phyloP scores from a whole-genome alignment of 2,113 vertebrate species.

The Typhlomys cinereus region DNA sequence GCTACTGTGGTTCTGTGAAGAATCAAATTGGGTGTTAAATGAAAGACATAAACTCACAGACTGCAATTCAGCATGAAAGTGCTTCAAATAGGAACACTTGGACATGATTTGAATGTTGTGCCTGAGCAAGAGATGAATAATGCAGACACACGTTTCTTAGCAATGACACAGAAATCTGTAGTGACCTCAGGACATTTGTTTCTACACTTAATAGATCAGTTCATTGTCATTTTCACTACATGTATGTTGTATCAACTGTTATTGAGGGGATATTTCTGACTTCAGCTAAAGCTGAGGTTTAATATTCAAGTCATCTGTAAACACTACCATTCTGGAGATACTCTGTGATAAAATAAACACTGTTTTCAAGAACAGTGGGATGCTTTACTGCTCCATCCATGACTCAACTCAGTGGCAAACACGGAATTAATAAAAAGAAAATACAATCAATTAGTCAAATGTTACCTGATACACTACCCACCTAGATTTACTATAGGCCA shows the following conservation, averaged over 20 bases:
- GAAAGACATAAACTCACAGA: conserved; percentile 48
- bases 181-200: conserved; percentile 65
- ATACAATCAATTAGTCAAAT: conserved; percentile 69
- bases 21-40: conserved; percentile 70
- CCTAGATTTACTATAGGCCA: neutral
- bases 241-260: conserved; percentile 36
- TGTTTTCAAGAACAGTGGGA: neutral
- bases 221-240: conserved; percentile 65
- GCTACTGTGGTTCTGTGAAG: conserved; percentile 23
- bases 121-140: conserved; percentile 59
- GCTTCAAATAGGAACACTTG: conserved; percentile 61
- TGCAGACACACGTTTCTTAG: conserved; percentile 32
- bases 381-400: conserved; percentile 53
- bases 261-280: conserved; percentile 28
- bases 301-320: conserved; percentile 44
- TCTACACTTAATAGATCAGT: conserved; percentile 53
- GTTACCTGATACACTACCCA: conserved; percentile 60
- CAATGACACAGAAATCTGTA: conserved; percentile 56
- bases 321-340: conserved; percentile 37
- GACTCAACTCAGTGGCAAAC: conserved; percentile 69
- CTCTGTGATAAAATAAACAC: conserved; percentile 60
- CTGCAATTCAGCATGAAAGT: conserved; percentile 63
- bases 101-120: conserved; percentile 70
- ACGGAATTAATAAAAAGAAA: conserved; percentile 71
- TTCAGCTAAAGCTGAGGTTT: conserved; percentile 40